Base-by-base conservation (phyloP, 2,888 invertebrate species). In the Drosophila atroscutellata region DNA sequence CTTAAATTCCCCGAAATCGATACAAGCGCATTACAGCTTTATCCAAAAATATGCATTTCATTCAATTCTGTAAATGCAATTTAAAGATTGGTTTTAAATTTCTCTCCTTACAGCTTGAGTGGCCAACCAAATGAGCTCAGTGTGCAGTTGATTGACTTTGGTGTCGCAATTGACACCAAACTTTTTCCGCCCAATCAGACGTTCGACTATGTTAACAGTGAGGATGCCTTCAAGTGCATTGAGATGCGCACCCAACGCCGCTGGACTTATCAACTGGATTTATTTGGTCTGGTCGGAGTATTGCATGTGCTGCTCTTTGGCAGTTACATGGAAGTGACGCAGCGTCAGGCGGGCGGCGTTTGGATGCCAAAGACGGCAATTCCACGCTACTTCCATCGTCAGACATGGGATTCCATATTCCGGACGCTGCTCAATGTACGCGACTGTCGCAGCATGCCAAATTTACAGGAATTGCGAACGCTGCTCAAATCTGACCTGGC, bases 211-310 rank as follows among this genome's bases (percentile, higher is more conserved):
- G 94, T 94, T 4, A 83, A 90, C 65, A 76, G 86, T 56, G 96
- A 96, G 3, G 96, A 96, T 90, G 95, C 95, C 67, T 97, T 97
- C 88, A 95, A 96, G 28, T 97, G 97, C 91, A 96, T 96, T 58
- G 99, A 99, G 94, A 99, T 99, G 98, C 95, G 95, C 80, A 97
- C 98, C 86, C 95, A 96, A 50, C 95, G 96, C 84, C 97, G 97
- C 1, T 99, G 99, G 99, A 98, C 97, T 42, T 98, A 97, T 93
- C 98, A 99, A 94, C 97, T 97, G 37, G 99, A 99, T 94, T 94
- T 97, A 87, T 99, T 96, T 93, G 98, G 98, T 79, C 93, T 98
- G 73, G 97, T 97, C 56, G 97, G 97, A 18, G 97, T 97, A 13
- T 95, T 98, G 78, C 97, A 98, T 92, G 97, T 97, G 56, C 94